These are phyloP conservation scores for Apodemia mormo DNA, from an alignment of 2,888 invertebrate genomes.

Conservation along the genomic window DNA sequence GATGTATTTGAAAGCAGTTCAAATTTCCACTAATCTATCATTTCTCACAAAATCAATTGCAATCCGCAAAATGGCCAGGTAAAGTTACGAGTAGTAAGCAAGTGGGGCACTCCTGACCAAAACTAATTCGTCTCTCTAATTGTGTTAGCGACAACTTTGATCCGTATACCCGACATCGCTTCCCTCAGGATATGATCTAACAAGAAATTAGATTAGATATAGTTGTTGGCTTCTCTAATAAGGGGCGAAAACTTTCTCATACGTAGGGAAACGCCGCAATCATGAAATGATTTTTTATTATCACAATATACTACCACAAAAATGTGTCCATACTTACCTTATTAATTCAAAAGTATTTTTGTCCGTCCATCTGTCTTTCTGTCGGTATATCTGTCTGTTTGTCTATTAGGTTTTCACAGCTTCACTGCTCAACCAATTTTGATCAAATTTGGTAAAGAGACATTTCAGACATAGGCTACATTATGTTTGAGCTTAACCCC, in stretches of 20 bases:
- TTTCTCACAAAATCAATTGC: constrained; percentile 54
- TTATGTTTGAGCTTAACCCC: too few species aligned
- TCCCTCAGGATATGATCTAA: constrained; percentile 76
- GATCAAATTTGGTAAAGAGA: too few species aligned
- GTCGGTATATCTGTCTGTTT: too few species aligned
- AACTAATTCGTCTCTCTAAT: constrained; percentile 78
- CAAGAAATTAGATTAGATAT: constrained; percentile 76
- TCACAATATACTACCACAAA: too few species aligned
- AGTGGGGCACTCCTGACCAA: constrained; percentile 56
- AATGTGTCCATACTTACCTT: too few species aligned
- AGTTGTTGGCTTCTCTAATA: constrained; percentile 75
- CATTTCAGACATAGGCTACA: too few species aligned
- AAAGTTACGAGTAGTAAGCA: constrained; percentile 36
- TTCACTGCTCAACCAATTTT: too few species aligned
- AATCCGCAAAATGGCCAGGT: constrained; percentile 66
- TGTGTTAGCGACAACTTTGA: constrained; percentile 80
- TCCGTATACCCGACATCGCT: constrained; percentile 54
- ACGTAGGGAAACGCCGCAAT: constrained; percentile 19
- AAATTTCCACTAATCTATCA: constrained; percentile 20
- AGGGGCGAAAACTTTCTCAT: constrained; percentile 49
- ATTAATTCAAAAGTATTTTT: too few species aligned
- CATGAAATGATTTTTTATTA: not conserved
- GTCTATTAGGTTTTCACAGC: too few species aligned
- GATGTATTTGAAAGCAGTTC: too few species aligned
- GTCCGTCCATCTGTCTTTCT: too few species aligned